Evolutionary conservation across 2,113 vertebrate species (phyloP).

Genomic region (Zapornia atra): DNA sequence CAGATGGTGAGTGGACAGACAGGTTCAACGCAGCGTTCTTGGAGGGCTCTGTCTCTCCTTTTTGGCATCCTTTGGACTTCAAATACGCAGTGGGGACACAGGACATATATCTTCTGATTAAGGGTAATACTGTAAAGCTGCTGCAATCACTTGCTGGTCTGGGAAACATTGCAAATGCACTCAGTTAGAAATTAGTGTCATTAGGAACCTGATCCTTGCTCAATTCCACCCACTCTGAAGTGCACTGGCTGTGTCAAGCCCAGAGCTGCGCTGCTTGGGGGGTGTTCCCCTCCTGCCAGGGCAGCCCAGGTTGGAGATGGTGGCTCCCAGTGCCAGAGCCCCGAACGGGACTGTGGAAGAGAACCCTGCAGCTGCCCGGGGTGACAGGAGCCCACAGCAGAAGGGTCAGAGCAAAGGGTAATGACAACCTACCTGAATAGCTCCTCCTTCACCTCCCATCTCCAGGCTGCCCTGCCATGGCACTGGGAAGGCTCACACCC

Average conservation of each 20-base stretch:
- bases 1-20: not conserved
- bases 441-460: not conserved
- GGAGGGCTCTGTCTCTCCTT: not conserved
- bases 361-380: fast-evolving
- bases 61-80: not conserved
- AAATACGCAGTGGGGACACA: not conserved
- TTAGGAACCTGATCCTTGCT: not conserved
- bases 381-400: not conserved
- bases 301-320: not conserved
- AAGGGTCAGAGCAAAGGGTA: not conserved
- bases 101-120: not conserved
- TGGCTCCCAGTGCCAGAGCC: not conserved
- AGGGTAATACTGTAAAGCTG: not conserved
- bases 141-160: not conserved
- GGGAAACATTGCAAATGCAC: not conserved
- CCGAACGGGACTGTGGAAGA: fast-evolving
- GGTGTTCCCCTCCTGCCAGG: not conserved
- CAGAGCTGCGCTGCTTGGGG: fast-evolving
- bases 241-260: not conserved
- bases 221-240: not conserved
- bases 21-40: not conserved
- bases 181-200: not conserved
- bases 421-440: not conserved
- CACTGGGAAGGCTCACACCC: not conserved
- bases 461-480: not conserved